Evolutionary conservation across 2,113 vertebrate genomes (phyloP), one percentile per base, ranked within the genome.

Genomic region (Sorex fumeus): DNA sequence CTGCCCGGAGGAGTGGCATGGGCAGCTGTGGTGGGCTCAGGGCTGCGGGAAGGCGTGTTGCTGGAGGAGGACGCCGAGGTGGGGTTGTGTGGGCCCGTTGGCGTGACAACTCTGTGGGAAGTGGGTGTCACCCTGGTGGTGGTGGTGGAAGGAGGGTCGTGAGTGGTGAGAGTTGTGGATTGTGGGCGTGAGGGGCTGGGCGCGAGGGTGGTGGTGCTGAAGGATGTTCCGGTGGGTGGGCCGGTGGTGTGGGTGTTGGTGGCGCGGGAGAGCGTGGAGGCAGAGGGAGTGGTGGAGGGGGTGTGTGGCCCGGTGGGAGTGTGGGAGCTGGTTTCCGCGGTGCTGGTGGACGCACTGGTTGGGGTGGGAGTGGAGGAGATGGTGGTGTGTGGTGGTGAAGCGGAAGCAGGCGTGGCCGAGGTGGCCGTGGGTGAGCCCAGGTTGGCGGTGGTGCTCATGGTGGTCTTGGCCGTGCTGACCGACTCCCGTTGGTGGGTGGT

Each of bases 321-420:
- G 72, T 12, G 0, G 0, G 21, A 0, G 90, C 36, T 2, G n/a
- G 47, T 6, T 1, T 0, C 0, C 30, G 19, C 2, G 0, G 66
- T 57, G 13, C 77, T 79, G 0, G 23, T 36, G 0, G 0, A 9
- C 16, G 72, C 13, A 50, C 47, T 50, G 13, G 47, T 10, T 12
- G 47, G 5, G 13, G 13, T 10, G 9, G 47, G 5, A 10, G 13
- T 10, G 9, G 47, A 28, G 2, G 3, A 0, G 4, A 0, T 66
- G 47, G 47, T 7, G 47, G 47, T 60, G 57, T 60, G 57, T 19
- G 27, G 45, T 23, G 57, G 53, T 15, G 34, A 0, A 0, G 1
- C 2, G 2, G 62, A 18, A 1, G 36, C 62, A 13, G 84, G 5
- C 0, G 15, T 81, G 28, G 27, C 32, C 0, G 50, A 21, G 0